Conservation (phyloP, 1,140 invertebrate species). For the Cydia strobilella region DNA sequence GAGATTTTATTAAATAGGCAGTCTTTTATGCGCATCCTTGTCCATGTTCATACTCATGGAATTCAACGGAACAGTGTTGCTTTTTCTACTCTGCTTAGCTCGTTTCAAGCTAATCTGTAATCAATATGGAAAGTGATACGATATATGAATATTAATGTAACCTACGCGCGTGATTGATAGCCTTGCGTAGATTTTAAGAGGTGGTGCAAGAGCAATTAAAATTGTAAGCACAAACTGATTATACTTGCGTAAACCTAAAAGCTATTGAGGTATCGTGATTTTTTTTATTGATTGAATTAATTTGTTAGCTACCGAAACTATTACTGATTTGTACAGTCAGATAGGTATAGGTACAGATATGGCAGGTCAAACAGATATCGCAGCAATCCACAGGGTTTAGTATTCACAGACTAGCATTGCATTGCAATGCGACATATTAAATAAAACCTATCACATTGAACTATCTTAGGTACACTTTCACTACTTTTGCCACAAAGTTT, state of each 20-base stretch:
- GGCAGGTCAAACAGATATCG: too few relatives aligned
- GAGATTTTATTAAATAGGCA: too few relatives aligned
- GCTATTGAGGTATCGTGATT: not conserved
- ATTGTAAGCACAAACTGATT: constrained; percentile 18
- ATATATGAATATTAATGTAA: constrained; percentile 2
- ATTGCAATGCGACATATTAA: too few relatives aligned
- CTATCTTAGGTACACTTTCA: too few relatives aligned
- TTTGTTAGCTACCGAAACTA: not conserved
- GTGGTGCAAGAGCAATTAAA: constrained; percentile 26
- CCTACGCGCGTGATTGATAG: constrained; percentile 22
- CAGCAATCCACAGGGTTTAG: too few relatives aligned
- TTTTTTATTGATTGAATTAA: not conserved
- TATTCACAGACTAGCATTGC: too few relatives aligned
- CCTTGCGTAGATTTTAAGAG: constrained; percentile 5
- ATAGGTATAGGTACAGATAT: too few relatives aligned
- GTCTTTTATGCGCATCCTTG: too few relatives aligned
- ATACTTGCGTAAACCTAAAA: constrained; percentile 21
- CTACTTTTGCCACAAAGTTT: too few relatives aligned
- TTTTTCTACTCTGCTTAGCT: not conserved
- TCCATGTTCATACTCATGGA: not conserved
- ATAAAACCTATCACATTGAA: too few relatives aligned
- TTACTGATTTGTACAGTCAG: too few relatives aligned
- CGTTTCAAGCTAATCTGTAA: not conserved
- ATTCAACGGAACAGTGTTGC: not conserved
- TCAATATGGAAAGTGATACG: constrained; percentile 13